phyloP scores from a whole-genome alignment of 2,888 invertebrate species.

The Fragum sueziense region DNA sequence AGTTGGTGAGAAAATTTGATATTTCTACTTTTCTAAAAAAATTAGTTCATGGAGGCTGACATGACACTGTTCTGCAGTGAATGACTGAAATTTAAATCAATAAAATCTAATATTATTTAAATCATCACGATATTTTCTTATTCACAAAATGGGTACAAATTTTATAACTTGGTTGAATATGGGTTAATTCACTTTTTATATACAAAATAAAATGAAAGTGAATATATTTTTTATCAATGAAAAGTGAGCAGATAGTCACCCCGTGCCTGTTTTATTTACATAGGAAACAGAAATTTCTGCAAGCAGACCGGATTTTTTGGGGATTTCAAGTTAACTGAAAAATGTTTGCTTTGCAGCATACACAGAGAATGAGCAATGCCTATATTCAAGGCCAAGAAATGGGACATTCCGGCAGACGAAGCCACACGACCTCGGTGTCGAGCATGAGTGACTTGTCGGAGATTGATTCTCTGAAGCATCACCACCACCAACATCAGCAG shows the following conservation, averaged over 20 bases:
- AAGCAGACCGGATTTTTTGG: not conserved
- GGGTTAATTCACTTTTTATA: too few relatives aligned
- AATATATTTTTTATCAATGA: constrained; percentile 1
- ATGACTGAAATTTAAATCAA: constrained; percentile 10
- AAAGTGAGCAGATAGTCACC: constrained; percentile 21
- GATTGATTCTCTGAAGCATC: constrained; percentile 11
- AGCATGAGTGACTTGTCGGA: constrained; percentile 29
- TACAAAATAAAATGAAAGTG: too few relatives aligned
- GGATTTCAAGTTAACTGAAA: not conserved
- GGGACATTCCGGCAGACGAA: constrained; percentile 3
- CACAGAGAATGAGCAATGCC: constrained; percentile 19
- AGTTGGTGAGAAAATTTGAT: too few relatives aligned
- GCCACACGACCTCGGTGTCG: not conserved
- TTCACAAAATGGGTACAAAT: not conserved
- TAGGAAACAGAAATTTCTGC: constrained; percentile 24
- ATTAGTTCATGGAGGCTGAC: constrained; percentile 53
- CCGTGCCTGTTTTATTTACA: constrained; percentile 60
- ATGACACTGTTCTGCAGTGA: constrained; percentile 52
- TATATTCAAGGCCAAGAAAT: not conserved
- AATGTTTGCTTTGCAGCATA: constrained; percentile 57
- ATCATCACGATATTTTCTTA: not conserved
- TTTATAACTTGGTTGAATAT: too few relatives aligned
- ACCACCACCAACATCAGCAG: constrained; percentile 12
- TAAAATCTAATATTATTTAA: constrained; percentile 14
- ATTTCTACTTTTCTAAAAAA: too few relatives aligned